Percentiles rank a stretch among this genome's conserved stretches.
Evolutionary conservation across 1,140 invertebrate genomes (phyloP).

Genomic region (Trichoplusia ni): DNA sequence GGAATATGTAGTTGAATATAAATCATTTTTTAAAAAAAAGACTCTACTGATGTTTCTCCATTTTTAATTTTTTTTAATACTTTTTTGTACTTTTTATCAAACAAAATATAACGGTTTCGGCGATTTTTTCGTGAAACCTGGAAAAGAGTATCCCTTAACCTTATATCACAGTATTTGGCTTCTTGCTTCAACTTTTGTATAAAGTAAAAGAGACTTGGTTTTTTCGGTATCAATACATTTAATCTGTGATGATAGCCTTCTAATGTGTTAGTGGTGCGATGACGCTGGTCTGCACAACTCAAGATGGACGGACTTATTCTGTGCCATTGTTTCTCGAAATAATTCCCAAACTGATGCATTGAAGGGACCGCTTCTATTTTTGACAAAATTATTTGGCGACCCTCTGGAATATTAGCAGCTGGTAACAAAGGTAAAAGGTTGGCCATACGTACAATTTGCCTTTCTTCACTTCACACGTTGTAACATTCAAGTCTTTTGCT

Average conservation of each 20-base stretch:
- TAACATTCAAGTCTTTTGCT: not conserved
- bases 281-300: not conserved
- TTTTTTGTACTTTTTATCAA: conserved; percentile 2
- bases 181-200: not conserved
- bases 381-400: not conserved
- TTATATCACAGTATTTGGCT: not conserved
- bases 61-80: not conserved
- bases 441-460: not conserved
- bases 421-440: not conserved
- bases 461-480: not conserved
- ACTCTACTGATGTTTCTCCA: too few relatives aligned
- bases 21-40: too few relatives aligned
- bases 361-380: not conserved
- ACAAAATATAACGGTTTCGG: not conserved
- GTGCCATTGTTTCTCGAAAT: not conserved
- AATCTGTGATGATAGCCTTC: not conserved
- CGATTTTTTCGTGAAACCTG: not conserved
- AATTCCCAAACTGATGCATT: not conserved
- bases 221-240: conserved; percentile 1
- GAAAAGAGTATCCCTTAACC: not conserved
- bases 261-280: not conserved
- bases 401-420: not conserved
- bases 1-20: too few relatives aligned
- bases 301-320: not conserved
- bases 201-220: not conserved